Percentiles rank a stretch among this genome's conserved stretches.
phyloP scores from a whole-genome alignment of 2,888 invertebrate species.

The Drosophila maculinotata region DNA sequence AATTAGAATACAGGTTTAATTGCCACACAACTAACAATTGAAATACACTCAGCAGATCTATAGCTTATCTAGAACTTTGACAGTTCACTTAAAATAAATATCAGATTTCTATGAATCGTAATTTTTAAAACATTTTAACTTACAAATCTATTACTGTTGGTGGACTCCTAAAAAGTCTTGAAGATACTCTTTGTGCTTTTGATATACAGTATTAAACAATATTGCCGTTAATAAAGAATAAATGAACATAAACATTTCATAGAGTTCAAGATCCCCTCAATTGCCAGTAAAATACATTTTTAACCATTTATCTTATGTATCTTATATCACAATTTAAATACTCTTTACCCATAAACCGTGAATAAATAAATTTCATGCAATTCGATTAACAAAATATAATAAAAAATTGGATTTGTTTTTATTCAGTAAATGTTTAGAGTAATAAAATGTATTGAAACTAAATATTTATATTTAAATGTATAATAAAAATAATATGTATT shows the following conservation, averaged over 20 bases:
- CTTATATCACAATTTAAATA: background rate
- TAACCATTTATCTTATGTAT: background rate
- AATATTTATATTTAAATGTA: no score
- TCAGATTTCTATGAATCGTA: no score
- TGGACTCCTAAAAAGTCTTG: background rate
- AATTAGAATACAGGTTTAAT: constrained; percentile 10
- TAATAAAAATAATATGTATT: no score
- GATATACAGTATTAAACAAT: background rate
- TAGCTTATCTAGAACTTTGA: background rate
- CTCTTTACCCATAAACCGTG: background rate
- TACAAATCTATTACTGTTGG: no score
- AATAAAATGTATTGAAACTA: no score
- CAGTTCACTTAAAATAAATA: background rate
- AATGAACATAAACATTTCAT: background rate
- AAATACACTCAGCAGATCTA: background rate
- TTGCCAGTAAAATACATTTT: background rate
- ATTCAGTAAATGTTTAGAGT: no score
- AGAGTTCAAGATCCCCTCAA: background rate
- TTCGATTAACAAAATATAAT: background rate
- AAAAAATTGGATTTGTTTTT: no score
- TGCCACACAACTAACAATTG: constrained; percentile 13
- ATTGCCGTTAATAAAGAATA: background rate
- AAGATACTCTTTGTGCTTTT: background rate
- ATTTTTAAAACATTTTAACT: no score
- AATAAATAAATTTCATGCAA: background rate